A percentile compares a stretch with the other conserved stretches of the same genome.
These are phyloP conservation scores for Halichoeres trimaculatus DNA, from an alignment of 2,113 vertebrate species.

Conservation along the genomic window DNA sequence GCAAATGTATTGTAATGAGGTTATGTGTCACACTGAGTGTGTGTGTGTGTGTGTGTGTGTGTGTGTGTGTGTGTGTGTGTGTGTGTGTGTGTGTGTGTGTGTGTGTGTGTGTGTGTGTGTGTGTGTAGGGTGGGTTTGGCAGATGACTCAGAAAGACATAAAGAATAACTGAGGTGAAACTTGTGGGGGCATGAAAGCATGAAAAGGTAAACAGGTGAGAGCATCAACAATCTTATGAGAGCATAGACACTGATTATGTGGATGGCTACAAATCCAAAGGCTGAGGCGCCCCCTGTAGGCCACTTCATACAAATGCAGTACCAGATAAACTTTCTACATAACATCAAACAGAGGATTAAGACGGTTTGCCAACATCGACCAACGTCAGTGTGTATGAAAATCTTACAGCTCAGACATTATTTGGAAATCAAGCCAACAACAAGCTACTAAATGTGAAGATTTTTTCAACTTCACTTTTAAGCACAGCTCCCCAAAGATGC, in stretches of 20 bases:
- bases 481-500: conserved; percentile 15
- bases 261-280: conserved; percentile 44
- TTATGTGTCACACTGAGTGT: conserved; percentile 8
- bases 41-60: neutral
- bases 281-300: conserved; percentile 72
- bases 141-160: neutral
- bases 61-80: neutral
- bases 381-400: conserved; percentile 10
- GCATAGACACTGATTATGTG: neutral
- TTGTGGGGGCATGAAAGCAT: conserved; percentile 24
- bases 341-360: conserved; percentile 18
- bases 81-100: neutral
- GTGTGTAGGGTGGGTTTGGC: neutral
- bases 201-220: conserved; percentile 40
- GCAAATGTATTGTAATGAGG: neutral
- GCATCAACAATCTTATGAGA: neutral
- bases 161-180: neutral
- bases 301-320: conserved; percentile 4
- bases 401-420: neutral
- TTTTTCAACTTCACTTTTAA: neutral
- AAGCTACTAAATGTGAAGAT: neutral
- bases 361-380: conserved; percentile 12
- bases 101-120: neutral
- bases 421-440: neutral
- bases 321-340: neutral